Percentiles rank a stretch among this genome's conserved stretches.
Conservation (phyloP, 2,113 vertebrate species). For the Acanthochromis polyacanthus region DNA sequence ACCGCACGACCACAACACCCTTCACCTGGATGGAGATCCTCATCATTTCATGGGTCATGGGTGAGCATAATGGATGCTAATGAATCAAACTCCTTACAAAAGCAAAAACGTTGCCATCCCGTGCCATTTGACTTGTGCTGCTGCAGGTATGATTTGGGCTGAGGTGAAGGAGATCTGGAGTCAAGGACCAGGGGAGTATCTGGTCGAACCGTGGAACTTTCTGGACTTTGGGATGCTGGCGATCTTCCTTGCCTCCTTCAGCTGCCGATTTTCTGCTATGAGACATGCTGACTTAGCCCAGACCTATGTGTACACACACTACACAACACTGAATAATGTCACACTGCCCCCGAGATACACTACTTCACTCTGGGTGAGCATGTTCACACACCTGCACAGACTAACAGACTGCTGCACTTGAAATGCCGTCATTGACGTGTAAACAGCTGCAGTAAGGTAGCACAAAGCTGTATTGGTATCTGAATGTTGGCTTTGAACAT, state of each 20-base stretch:
- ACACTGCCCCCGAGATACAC: constrained; percentile 90
- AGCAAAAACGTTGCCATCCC: background rate
- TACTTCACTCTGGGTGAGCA: constrained; percentile 96
- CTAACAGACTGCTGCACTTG: background rate
- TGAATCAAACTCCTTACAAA: background rate
- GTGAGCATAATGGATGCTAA: constrained; percentile 70
- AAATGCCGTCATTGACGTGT: constrained; percentile 19
- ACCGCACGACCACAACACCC: constrained; percentile 95
- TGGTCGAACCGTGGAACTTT: constrained; percentile 98
- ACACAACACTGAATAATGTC: constrained; percentile 90
- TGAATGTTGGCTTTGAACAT: too few species aligned
- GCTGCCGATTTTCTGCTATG: constrained; percentile 94
- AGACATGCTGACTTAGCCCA: constrained; percentile 93
- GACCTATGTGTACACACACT: constrained; percentile 86
- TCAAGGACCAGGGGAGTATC: constrained; percentile 96
- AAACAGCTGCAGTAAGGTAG: constrained; percentile 10
- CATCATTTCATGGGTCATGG: constrained; percentile 98
- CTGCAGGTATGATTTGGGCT: constrained; percentile 97
- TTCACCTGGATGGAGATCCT: constrained; percentile 99
- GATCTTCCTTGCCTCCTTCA: constrained; percentile 97
- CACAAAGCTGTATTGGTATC: too few species aligned
- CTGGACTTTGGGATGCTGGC: constrained; percentile 98
- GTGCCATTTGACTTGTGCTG: background rate
- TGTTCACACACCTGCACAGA: constrained; percentile 6
- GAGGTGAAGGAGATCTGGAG: constrained; percentile 99